A percentile compares a stretch with the other conserved stretches of the same genome.
phyloP scores from a whole-genome alignment of 1,140 invertebrate genomes.

The Dinothrombium tinctorium region DNA sequence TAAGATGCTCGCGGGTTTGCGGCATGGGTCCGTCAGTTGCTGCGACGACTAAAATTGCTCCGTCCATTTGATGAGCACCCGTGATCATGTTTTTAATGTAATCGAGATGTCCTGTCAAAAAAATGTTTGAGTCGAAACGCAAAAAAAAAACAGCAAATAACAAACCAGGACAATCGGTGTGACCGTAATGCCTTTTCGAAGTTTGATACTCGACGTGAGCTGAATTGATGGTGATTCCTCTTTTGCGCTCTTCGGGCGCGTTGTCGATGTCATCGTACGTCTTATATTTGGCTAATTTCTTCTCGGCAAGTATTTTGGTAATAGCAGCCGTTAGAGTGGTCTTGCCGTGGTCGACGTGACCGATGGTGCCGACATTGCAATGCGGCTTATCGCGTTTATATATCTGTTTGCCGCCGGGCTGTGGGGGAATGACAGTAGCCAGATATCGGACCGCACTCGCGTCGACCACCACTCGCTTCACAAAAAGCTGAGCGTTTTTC shows the following conservation, averaged over 20 bases:
- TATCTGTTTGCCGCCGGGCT: neutral
- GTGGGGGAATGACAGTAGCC: too few relatives aligned
- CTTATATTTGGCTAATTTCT: conserved; percentile 44
- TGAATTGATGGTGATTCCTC: conserved; percentile 92
- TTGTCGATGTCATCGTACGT: conserved; percentile 82
- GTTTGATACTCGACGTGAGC: conserved; percentile 77
- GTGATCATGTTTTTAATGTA: conserved; percentile 99
- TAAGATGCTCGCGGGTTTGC: conserved; percentile 86
- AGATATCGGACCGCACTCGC: too few relatives aligned
- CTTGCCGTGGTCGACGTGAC: conserved; percentile 96
- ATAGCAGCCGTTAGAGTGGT: conserved; percentile 91
- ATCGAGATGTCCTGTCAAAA: conserved; percentile 56
- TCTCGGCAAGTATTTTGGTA: conserved; percentile 67
- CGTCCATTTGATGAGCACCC: conserved; percentile 95
- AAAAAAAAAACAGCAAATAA: neutral
- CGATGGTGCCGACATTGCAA: conserved; percentile 43
- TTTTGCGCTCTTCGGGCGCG: conserved; percentile 73
- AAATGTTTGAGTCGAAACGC: neutral
- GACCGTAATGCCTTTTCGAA: conserved; percentile 59
- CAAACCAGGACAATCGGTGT: conserved; percentile 33
- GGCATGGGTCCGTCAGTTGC: conserved; percentile 99
- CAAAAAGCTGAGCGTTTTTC: too few relatives aligned
- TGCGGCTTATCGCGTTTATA: conserved; percentile 15
- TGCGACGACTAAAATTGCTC: conserved; percentile 90
- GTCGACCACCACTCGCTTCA: too few relatives aligned